phyloP scores from a whole-genome alignment of 2,113 vertebrate genomes.

The Nycticryphes semicollaris region DNA sequence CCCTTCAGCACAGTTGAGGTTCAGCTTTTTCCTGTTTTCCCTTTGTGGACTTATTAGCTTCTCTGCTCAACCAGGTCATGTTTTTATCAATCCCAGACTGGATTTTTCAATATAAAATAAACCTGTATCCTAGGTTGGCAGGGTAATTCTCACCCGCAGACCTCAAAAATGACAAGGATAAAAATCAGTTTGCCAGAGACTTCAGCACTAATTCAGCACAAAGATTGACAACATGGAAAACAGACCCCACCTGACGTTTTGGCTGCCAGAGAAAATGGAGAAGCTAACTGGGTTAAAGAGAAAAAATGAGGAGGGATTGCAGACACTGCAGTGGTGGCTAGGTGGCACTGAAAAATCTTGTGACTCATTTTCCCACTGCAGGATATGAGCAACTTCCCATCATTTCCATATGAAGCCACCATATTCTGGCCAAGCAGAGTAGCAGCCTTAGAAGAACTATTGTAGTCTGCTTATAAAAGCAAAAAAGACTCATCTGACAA shows the following conservation, averaged over 20 bases:
- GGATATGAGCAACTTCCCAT: not conserved
- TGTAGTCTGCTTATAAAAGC: not conserved
- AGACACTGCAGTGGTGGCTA: not conserved
- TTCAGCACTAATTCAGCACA: not conserved
- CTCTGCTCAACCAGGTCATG: not conserved
- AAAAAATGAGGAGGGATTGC: slow-evolving; percentile 1
- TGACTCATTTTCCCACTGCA: not conserved
- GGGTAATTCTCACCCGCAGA: not conserved
- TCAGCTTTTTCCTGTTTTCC: not conserved
- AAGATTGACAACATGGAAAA: slow-evolving; percentile 36
- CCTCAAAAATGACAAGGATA: not conserved
- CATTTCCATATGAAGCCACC: not conserved
- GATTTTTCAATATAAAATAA: slow-evolving; percentile 16
- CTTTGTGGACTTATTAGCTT: not conserved
- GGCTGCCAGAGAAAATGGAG: slow-evolving; percentile 44
- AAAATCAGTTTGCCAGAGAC: not conserved
- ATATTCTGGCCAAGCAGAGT: not conserved
- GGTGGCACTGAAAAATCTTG: not conserved
- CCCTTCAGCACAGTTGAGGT: not conserved
- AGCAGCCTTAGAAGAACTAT: not conserved
- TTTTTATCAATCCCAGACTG: not conserved
- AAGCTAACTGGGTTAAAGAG: slow-evolving; percentile 35
- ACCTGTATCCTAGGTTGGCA: not conserved
- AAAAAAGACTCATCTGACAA: not conserved
- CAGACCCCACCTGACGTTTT: slow-evolving; percentile 28